Conservation (phyloP, 2,888 invertebrate genomes). For the Tiliacea aurago region DNA sequence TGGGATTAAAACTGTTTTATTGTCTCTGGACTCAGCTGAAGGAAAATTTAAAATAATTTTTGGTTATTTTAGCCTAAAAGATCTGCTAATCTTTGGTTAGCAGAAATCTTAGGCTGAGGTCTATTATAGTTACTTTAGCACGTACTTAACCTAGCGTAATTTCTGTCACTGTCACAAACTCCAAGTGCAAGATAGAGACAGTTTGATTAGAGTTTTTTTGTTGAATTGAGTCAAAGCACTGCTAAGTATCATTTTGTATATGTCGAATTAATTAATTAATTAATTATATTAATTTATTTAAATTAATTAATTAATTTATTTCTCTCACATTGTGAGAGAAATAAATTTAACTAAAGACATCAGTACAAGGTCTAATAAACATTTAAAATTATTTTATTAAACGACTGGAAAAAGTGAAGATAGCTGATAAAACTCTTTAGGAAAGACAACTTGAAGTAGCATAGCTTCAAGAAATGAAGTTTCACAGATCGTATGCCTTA, state of each 20-base stretch:
- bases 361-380: background rate
- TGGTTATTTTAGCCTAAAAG: no score
- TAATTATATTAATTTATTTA: no score
- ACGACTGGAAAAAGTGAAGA: background rate
- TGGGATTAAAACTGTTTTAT: constrained; percentile 49
- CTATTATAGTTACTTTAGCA: background rate
- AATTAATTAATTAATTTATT: no score
- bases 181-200: background rate
- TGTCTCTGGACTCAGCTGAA: constrained; percentile 22
- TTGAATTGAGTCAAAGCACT: background rate
- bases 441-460: no score
- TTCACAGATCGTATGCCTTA: background rate
- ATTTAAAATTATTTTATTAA: background rate
- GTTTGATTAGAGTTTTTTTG: background rate
- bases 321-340: no score
- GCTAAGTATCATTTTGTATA: background rate
- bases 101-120: background rate
- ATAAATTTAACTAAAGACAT: no score
- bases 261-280: no score
- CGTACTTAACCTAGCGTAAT: background rate
- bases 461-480: constrained; percentile 14
- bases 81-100: no score
- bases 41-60: constrained; percentile 5
- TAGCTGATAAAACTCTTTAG: constrained; percentile 20
- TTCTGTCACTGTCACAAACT: background rate